Base-by-base conservation (phyloP, 1,140 invertebrate species). In the Zaprionus inermis region DNA sequence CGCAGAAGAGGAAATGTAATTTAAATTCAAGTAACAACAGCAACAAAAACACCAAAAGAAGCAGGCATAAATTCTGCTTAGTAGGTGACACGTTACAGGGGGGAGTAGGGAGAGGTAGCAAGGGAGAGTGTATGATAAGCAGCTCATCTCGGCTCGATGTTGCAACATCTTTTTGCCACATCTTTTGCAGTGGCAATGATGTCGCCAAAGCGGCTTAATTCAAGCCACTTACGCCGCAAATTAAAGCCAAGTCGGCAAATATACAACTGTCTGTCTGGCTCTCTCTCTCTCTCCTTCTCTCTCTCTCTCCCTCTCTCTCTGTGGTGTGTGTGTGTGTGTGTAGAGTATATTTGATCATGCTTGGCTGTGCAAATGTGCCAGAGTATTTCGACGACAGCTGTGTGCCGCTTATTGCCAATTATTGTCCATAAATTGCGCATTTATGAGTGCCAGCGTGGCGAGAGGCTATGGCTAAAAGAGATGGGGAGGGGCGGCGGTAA, bases 351-450 rank as follows among this genome's bases (percentile, higher is more conserved):
- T 66, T 72, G 70, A 66, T 60, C 67, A 56, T 72, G 67, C 55
- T 66, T 49, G 30, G 51, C 44, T 72, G 61, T 76, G 60, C 69
- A 69, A 68, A 65, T 77, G 77, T 73, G 69, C 28, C 56, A 41
- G 58, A 49, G 49, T 24, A 56, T 72, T 61, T 61, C 71, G 77
- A 59, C 78, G 80, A 89, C 84, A 89, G 84, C 85, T 89, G 84
- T 89, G 75, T 76, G 76, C 46, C 72, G 79, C 77, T 89, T 89
- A 89, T 89, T 89, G 84, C 74, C 84, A 89, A 89, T 89, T 89
- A 89, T 89, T 89, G 78, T 89, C 78, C 74, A 89, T 89, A 89
- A 89, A 89, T 84, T 84, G 84, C 78, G 73, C 80, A 88, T 89
- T 88, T 89, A 78, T 89, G 77, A 73, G 67, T 32, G 38, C 12